Evolutionary conservation across 1,140 invertebrate genomes (phyloP).

Genomic region (Neodiprion virginianus): DNA sequence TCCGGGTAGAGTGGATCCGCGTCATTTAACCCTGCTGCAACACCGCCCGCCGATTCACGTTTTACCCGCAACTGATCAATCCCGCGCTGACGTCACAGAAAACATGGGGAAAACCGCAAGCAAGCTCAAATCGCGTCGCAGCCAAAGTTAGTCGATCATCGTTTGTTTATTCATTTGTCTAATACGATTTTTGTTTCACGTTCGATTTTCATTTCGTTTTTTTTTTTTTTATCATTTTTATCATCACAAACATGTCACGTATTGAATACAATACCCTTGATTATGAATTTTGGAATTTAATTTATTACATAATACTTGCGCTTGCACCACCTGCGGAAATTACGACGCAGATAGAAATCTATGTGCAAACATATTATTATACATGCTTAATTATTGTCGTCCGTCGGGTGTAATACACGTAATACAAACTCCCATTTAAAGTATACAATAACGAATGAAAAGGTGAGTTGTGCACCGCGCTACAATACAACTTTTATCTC

Average conservation of each 20-base stretch:
- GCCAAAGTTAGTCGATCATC: slow-evolving; percentile 50
- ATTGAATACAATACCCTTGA: neutral
- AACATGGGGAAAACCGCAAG: slow-evolving; percentile 56
- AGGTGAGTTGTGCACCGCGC: neutral
- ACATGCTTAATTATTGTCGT: no score
- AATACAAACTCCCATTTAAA: no score
- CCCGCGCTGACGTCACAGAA: no score
- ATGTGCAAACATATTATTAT: no score
- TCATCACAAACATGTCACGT: neutral
- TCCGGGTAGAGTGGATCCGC: neutral
- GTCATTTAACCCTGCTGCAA: neutral
- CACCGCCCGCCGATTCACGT: neutral
- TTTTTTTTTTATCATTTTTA: neutral
- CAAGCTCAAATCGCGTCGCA: slow-evolving; percentile 50
- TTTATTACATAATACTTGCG: no score
- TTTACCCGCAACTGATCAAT: neutral
- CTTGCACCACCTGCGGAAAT: no score
- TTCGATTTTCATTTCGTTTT: neutral
- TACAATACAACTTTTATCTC: no score
- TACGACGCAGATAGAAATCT: no score
- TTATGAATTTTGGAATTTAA: no score
- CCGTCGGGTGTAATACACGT: no score
- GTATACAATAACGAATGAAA: neutral
- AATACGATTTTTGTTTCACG: neutral
- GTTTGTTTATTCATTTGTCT: neutral